Evolutionary conservation across 2,797 vertebrate species (phyloP), one percentile per base, ranked within the genome.

Genomic region (Leptodactylus fallax): DNA sequence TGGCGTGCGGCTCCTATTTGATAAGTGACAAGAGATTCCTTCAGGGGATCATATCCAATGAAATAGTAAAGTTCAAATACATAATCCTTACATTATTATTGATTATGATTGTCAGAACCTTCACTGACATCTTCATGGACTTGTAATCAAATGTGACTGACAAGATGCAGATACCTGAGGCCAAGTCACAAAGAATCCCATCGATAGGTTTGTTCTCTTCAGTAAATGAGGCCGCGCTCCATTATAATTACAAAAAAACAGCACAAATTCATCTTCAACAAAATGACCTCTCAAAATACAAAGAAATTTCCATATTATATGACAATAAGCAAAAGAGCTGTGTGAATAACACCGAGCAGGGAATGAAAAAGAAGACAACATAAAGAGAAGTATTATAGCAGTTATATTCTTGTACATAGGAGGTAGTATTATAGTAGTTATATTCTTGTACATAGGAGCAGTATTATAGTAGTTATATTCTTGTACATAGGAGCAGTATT

Each of bases 91-190:
- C 60, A 89, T 89, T 86, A 83, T 78, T 89, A 89, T 86, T 86
- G 88, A 89, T 89, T 86, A 89, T 6, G 17, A 86, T 79, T 89
- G 84, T 89, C 88, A 86, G 49, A 86, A 83, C 71, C 67, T 86
- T 86, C 76, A 14, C 61, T 83, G 84, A 86, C 88, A 79, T 82
- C 84, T 86, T 58, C 79, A 89, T 79, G 69, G 84, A 86, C 82
- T 89, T 49, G 88, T 86, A 89, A 89, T 89, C 88, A 78, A 81
- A 79, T 83, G 51, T 86, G 79, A 89, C 60, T 78, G 88, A 89
- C 88, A 89, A 78, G 78, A 85, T 58, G 69, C 45, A 67, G 87
- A 77, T 55, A 88, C 61, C 72, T 60, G 23, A 47, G 71, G 67
- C 86, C 55, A 78, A 65, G 49, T 65, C 67, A 51, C 69, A 60